Conservation (phyloP, 2,113 vertebrate species). For the Bos indicus region DNA sequence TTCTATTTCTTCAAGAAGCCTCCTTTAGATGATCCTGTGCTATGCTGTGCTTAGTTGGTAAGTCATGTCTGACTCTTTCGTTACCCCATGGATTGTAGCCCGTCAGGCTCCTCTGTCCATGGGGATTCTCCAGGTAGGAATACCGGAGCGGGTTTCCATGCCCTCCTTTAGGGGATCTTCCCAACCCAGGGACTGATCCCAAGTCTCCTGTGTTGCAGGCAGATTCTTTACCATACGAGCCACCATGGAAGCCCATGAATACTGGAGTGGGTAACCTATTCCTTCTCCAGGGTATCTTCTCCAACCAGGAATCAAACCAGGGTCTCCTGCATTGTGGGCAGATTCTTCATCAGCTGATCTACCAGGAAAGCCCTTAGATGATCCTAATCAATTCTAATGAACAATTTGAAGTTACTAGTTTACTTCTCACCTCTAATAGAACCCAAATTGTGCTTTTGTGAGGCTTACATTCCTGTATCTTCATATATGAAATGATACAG, state of each 20-base stretch:
- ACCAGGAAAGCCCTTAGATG: not conserved
- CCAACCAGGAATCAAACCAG: not conserved
- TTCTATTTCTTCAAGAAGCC: not conserved
- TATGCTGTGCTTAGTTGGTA: not conserved
- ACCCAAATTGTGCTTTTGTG: not conserved
- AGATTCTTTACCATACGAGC: not conserved
- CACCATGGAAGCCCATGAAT: not conserved
- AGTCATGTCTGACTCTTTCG: not conserved
- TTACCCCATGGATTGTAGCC: not conserved
- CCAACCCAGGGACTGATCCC: not conserved
- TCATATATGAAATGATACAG: not conserved
- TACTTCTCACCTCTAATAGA: not conserved
- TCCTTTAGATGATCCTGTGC: not conserved
- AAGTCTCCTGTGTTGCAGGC: not conserved
- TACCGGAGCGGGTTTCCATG: not conserved
- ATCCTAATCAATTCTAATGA: not conserved
- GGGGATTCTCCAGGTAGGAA: not conserved
- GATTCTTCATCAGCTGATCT: not conserved
- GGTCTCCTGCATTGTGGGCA: not conserved
- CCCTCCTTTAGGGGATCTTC: not conserved
- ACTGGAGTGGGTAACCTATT: not conserved
- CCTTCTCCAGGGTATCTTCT: not conserved
- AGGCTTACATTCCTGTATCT: not conserved
- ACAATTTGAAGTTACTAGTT: not conserved
- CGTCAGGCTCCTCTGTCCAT: not conserved